Evolutionary conservation across 2,113 vertebrate genomes (phyloP).

Genomic region (Zosterops japonicus): DNA sequence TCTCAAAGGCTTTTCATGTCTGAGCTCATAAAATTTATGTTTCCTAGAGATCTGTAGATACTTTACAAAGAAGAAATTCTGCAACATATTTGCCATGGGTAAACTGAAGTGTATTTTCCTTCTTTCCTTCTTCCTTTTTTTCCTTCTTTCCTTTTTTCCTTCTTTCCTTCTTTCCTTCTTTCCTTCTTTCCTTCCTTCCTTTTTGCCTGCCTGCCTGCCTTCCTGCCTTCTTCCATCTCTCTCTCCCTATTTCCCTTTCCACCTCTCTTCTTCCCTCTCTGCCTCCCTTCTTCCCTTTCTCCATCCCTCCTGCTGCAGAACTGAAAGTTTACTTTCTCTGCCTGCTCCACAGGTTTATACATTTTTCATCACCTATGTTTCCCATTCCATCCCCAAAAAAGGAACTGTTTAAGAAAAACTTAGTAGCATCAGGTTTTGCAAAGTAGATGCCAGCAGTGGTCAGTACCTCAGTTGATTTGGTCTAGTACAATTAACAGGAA

Average conservation of each 20-base stretch:
- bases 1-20: neutral
- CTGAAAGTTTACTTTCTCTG: neutral
- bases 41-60: neutral
- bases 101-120: neutral
- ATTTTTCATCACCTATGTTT: neutral
- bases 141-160: neutral
- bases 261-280: neutral
- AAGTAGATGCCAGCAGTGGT: neutral
- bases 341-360: neutral
- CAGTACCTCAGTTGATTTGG: neutral
- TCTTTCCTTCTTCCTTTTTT: neutral
- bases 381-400: neutral
- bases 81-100: neutral
- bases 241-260: fast-evolving
- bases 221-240: neutral
- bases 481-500: neutral
- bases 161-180: fast-evolving
- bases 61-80: neutral
- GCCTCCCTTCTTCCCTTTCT: neutral
- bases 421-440: neutral
- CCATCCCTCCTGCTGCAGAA: neutral
- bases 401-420: neutral
- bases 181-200: neutral
- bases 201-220: neutral
- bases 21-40: neutral